Percentiles rank a stretch among this genome's conserved stretches.
phyloP scores from a whole-genome alignment of 2,888 invertebrate genomes.

The Hypomecis atomaria region DNA sequence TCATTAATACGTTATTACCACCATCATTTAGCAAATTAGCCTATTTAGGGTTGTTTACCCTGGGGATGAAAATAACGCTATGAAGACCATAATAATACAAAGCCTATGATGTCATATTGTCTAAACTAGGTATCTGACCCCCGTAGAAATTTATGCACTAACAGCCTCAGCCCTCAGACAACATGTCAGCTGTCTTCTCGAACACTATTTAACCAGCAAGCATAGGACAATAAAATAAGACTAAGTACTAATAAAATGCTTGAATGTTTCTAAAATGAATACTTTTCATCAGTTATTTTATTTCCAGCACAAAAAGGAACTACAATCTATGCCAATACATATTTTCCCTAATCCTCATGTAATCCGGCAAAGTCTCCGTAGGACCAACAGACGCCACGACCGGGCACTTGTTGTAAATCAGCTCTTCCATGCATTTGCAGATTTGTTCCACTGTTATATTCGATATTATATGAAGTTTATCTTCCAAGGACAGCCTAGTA shows the following conservation, averaged over 20 bases:
- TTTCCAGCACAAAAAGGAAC: slow-evolving; percentile 12
- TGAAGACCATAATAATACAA: not conserved
- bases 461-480: slow-evolving; percentile 4
- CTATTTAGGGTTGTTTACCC: too few species aligned
- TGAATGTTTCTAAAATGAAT: too few species aligned
- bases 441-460: slow-evolving; percentile 34
- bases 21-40: too few species aligned
- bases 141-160: too few species aligned
- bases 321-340: slow-evolving; percentile 70
- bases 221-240: too few species aligned
- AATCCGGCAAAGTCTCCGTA: slow-evolving; percentile 71
- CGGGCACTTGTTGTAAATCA: slow-evolving; percentile 74
- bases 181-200: too few species aligned
- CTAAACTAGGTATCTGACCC: too few species aligned
- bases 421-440: slow-evolving; percentile 48
- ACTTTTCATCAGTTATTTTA: too few species aligned
- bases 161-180: too few species aligned
- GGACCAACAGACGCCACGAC: slow-evolving; percentile 74
- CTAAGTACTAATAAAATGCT: too few species aligned
- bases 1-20: slow-evolving; percentile 14
- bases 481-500: slow-evolving; percentile 47
- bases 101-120: too few species aligned
- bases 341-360: slow-evolving; percentile 61
- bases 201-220: too few species aligned
- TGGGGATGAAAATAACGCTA: not conserved